Conservation (phyloP, 2,888 invertebrate genomes). For the Lasioglossum zephyrum region DNA sequence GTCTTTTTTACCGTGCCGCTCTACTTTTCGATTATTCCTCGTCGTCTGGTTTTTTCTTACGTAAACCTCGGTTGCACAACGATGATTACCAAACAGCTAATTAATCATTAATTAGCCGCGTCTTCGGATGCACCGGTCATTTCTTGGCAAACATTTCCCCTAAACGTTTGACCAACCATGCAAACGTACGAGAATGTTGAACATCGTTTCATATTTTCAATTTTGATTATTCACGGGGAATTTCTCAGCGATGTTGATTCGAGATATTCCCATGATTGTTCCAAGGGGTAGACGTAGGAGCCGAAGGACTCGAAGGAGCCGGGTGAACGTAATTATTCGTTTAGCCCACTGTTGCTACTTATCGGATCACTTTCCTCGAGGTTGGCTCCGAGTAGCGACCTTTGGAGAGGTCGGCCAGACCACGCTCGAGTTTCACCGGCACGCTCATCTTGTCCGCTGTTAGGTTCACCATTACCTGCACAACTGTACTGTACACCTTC, state of each 20-base stretch:
- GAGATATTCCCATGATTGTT: neutral
- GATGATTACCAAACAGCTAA: neutral
- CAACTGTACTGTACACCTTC: conserved; percentile 29
- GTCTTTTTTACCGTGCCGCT: conserved; percentile 9
- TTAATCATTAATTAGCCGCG: conserved; percentile 21
- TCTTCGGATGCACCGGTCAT: neutral
- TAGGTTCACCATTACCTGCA: conserved; percentile 46
- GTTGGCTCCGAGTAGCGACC: conserved; percentile 75
- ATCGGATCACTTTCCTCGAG: conserved; percentile 79
- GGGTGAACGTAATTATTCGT: conserved; percentile 36
- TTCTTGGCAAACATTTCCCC: neutral
- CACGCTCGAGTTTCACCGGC: conserved; percentile 81
- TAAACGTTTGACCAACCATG: neutral
- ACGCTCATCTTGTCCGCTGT: conserved; percentile 38
- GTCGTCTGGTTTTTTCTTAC: neutral
- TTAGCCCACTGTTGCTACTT: conserved; percentile 50
- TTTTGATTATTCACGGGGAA: neutral
- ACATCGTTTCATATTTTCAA: neutral
- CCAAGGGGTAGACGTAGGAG: neutral
- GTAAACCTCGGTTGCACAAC: conserved; percentile 24
- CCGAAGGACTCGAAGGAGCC: neutral
- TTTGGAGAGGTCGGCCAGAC: conserved; percentile 79
- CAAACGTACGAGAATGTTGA: neutral
- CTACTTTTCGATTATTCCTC: conserved; percentile 21
- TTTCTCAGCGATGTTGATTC: neutral